A percentile compares a stretch with the other conserved stretches of the same genome.
phyloP scores from a whole-genome alignment of 2,113 vertebrate genomes.

The Uropsilus gracilis region DNA sequence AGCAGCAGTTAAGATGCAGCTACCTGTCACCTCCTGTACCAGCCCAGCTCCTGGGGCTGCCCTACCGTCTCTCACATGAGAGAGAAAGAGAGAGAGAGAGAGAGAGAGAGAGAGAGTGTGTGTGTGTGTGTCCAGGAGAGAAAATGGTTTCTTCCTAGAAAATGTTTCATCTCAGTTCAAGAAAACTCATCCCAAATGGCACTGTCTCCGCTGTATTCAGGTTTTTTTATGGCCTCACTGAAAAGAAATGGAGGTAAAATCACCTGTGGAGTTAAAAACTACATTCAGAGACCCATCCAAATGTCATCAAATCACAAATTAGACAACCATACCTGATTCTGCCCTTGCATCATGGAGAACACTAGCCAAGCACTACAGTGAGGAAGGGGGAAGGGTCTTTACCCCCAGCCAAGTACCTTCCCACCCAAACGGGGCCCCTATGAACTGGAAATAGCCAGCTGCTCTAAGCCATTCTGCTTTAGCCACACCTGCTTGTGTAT shows the following conservation, averaged over 20 bases:
- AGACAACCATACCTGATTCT: not conserved
- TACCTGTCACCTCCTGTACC: not conserved
- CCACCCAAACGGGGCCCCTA: not conserved
- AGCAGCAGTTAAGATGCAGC: not conserved
- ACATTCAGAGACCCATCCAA: not conserved
- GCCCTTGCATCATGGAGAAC: not conserved
- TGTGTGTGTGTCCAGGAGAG: accelerated
- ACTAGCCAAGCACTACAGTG: not conserved
- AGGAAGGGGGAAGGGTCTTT: not conserved
- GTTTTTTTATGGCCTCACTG: not conserved
- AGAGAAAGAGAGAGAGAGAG: no score
- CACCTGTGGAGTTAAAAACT: not conserved
- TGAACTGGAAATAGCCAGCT: not conserved
- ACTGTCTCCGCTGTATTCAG: not conserved
- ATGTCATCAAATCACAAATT: not conserved
- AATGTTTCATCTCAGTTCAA: not conserved
- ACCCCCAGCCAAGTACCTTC: accelerated
- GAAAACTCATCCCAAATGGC: not conserved
- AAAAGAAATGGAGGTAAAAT: not conserved
- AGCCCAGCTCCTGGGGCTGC: not conserved
- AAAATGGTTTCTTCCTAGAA: not conserved
- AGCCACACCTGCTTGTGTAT: not conserved
- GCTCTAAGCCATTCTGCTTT: not conserved
- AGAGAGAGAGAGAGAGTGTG: no score
- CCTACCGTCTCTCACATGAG: not conserved